Percentiles rank a stretch among this genome's conserved stretches.
phyloP scores from a whole-genome alignment of 2,888 invertebrate species.

The Tetropium fuscum region DNA sequence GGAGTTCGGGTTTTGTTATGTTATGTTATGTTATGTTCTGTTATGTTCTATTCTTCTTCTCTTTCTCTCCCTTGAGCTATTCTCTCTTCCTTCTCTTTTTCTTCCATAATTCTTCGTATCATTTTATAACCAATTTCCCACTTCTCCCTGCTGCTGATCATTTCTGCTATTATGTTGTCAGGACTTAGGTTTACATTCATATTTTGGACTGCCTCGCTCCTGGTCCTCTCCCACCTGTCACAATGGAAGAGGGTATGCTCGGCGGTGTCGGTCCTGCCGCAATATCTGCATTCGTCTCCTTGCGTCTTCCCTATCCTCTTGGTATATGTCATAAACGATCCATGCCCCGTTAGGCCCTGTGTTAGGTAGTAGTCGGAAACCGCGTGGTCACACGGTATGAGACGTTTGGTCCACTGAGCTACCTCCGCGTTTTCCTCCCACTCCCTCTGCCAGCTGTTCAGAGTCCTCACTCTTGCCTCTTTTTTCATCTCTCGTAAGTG shows the following conservation, averaged over 20 bases:
- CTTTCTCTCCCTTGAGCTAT: not conserved
- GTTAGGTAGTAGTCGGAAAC: conserved; percentile 29
- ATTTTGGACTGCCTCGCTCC: not conserved
- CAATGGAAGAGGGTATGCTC: conserved; percentile 34
- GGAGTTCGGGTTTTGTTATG: too few species aligned
- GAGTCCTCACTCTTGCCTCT: not conserved
- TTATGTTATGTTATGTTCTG: too few species aligned
- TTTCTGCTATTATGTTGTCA: conserved; percentile 4
- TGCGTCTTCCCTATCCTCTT: conserved; percentile 24
- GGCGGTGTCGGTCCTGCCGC: conserved; percentile 22
- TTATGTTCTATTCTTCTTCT: too few species aligned
- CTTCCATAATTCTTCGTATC: not conserved
- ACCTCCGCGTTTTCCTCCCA: conserved; percentile 15
- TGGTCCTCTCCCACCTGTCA: conserved; percentile 11
- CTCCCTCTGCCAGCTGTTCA: conserved; percentile 17
- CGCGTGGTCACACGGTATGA: conserved; percentile 25
- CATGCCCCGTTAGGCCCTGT: conserved; percentile 39
- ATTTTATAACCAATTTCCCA: not conserved
- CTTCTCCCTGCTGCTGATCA: conserved; percentile 1
- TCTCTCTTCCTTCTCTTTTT: not conserved
- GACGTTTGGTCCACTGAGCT: conserved; percentile 25
- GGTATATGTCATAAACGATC: conserved; percentile 33
- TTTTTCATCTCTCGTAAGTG: not conserved
- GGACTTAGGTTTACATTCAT: not conserved
- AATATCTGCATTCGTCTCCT: conserved; percentile 23